A percentile compares a stretch with the other conserved stretches of the same genome.
These are phyloP conservation scores for Stegodyphus dumicola DNA, from an alignment of 1,140 invertebrate genomes.

Conservation along the genomic window DNA sequence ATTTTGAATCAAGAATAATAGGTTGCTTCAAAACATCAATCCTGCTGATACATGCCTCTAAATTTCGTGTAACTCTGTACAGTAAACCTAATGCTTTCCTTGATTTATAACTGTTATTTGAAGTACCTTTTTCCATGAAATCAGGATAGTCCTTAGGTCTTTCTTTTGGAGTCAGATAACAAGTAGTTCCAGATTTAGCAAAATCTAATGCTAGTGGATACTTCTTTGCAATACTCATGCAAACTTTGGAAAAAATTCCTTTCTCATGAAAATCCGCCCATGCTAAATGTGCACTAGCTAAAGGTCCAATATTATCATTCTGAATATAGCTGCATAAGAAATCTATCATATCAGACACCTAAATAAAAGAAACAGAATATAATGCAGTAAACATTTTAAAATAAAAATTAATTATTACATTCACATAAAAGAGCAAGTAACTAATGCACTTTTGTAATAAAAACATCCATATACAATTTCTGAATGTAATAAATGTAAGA, in stretches of 20 bases:
- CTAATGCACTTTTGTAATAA: no score
- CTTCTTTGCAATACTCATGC: constrained; percentile 64
- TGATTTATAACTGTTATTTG: constrained; percentile 64
- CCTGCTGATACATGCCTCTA: constrained; percentile 47
- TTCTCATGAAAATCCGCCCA: constrained; percentile 62
- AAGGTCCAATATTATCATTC: constrained; percentile 65
- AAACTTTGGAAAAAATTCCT: constrained; percentile 64
- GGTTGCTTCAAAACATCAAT: constrained; percentile 3
- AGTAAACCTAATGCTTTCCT: constrained; percentile 64
- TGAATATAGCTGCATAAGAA: constrained; percentile 65
- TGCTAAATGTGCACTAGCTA: constrained; percentile 65
- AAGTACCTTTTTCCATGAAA: constrained; percentile 65
- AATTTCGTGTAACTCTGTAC: constrained; percentile 61
- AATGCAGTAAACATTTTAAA: neutral
- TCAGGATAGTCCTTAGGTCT: constrained; percentile 64
- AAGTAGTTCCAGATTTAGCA: constrained; percentile 64
- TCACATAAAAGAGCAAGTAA: no score
- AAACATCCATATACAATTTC: no score
- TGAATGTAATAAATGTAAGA: no score
- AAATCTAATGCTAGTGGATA: constrained; percentile 65
- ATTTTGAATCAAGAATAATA: constrained; percentile 25
- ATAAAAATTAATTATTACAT: no score
- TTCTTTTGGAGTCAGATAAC: constrained; percentile 60
- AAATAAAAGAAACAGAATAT: constrained; percentile 19
- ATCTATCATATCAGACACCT: constrained; percentile 64